Evolutionary conservation across 2,888 invertebrate species (phyloP).

Genomic region (Sminthurinus aureus): DNA sequence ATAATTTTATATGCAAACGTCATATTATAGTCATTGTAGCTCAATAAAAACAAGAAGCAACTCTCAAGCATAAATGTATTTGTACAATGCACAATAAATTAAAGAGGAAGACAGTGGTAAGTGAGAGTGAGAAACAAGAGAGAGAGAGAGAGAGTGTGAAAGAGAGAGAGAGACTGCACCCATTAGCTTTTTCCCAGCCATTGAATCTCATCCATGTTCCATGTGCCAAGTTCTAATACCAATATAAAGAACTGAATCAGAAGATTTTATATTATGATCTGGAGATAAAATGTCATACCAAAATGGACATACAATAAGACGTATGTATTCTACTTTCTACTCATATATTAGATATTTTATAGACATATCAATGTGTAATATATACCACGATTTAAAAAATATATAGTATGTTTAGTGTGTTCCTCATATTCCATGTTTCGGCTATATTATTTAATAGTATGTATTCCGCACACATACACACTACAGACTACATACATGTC

Average conservation of each 20-base stretch:
- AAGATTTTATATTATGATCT: no score
- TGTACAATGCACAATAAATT: no score
- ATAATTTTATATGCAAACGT: background rate
- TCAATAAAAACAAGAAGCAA: slow-evolving; percentile 1
- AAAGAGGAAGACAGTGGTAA: no score
- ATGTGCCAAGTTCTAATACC: no score
- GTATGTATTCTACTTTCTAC: background rate
- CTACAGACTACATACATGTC: background rate
- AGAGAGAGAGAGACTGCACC: background rate
- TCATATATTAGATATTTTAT: no score
- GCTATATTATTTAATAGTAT: no score
- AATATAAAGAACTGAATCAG: no score
- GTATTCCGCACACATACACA: background rate
- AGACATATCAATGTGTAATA: no score
- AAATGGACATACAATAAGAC: background rate
- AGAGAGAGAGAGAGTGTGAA: background rate
- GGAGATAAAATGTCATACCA: background rate
- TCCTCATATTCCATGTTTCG: no score
- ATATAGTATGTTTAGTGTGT: no score
- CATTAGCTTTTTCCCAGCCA: slow-evolving; percentile 27
- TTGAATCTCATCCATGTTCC: background rate
- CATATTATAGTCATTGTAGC: background rate
- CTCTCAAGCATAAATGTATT: background rate
- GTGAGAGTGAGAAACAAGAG: no score
- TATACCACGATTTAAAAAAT: no score